Conservation (phyloP, 2,797 vertebrate genomes). For the Luscinia megarhynchos region DNA sequence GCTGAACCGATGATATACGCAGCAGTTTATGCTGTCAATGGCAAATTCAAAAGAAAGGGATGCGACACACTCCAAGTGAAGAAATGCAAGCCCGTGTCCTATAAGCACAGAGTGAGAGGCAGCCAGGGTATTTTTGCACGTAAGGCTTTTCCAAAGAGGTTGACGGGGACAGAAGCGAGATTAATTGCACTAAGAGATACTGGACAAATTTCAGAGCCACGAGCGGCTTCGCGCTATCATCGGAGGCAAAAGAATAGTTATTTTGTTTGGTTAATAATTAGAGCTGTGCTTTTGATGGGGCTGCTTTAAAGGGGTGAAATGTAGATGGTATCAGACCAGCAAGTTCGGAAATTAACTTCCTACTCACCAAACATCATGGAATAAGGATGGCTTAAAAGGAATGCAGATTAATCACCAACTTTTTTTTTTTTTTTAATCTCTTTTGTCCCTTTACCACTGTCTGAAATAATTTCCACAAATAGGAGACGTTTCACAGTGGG, state of each 20-base stretch:
- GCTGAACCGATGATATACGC: conserved; percentile 48
- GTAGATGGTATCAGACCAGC: conserved; percentile 33
- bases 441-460: conserved; percentile 86
- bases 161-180: conserved; percentile 1
- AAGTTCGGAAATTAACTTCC: conserved; percentile 61
- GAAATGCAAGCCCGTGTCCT: conserved; percentile 36
- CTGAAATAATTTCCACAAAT: conserved; percentile 94
- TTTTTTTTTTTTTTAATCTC: conserved; percentile 69
- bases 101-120: conserved; percentile 9
- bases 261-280: conserved; percentile 71
- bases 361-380: conserved; percentile 52
- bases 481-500: conserved; percentile 86
- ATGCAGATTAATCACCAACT: conserved; percentile 77
- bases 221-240: neutral
- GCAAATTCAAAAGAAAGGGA: conserved; percentile 42
- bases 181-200: conserved; percentile 51
- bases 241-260: conserved; percentile 42
- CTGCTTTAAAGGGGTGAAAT: conserved; percentile 58
- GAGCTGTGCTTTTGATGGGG: neutral
- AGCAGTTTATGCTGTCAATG: conserved; percentile 57
- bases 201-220: conserved; percentile 38
- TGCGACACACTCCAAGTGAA: conserved; percentile 27
- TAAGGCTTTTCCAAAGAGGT: conserved; percentile 42
- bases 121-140: conserved; percentile 13
- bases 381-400: conserved; percentile 71